phyloP scores from a whole-genome alignment of 1,140 invertebrate genomes.

The Scaptomyza hsui region DNA sequence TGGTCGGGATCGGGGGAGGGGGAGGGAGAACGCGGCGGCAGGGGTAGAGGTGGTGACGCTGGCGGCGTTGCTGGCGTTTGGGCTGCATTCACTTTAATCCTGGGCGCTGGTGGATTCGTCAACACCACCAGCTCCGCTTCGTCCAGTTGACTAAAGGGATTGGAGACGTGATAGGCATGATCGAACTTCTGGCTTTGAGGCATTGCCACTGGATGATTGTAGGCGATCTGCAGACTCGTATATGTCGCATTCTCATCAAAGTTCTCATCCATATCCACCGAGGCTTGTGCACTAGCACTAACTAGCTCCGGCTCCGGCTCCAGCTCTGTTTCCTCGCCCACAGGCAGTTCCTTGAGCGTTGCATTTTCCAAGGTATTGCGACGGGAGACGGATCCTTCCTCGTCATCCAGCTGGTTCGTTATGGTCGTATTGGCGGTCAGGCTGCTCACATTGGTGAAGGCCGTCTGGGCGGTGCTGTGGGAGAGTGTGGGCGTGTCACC shows the following conservation, averaged over 20 bases:
- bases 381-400: conserved; percentile 85
- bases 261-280: conserved; percentile 86
- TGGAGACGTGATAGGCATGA: conserved; percentile 45
- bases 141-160: conserved; percentile 66
- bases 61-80: conserved; percentile 71
- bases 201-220: conserved; percentile 89
- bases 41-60: conserved; percentile 56
- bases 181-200: conserved; percentile 27
- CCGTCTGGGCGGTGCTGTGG: conserved; percentile 66
- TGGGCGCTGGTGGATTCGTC: conserved; percentile 84
- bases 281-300: conserved; percentile 64
- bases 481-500: conserved; percentile 63
- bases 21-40: conserved; percentile 71
- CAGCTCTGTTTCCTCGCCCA: conserved; percentile 29
- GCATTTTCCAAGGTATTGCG: conserved; percentile 83
- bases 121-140: conserved; percentile 73
- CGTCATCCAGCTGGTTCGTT: conserved; percentile 74
- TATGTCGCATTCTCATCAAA: conserved; percentile 91
- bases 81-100: conserved; percentile 72
- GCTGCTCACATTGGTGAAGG: conserved; percentile 69
- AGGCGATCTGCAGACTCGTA: conserved; percentile 92
- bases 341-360: conserved; percentile 72
- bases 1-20: conserved; percentile 71
- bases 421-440: conserved; percentile 74
- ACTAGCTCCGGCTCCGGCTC: conserved; percentile 37